Evolutionary conservation across 1,140 invertebrate genomes (phyloP).

Genomic region (Aphelinus atriplicis): DNA sequence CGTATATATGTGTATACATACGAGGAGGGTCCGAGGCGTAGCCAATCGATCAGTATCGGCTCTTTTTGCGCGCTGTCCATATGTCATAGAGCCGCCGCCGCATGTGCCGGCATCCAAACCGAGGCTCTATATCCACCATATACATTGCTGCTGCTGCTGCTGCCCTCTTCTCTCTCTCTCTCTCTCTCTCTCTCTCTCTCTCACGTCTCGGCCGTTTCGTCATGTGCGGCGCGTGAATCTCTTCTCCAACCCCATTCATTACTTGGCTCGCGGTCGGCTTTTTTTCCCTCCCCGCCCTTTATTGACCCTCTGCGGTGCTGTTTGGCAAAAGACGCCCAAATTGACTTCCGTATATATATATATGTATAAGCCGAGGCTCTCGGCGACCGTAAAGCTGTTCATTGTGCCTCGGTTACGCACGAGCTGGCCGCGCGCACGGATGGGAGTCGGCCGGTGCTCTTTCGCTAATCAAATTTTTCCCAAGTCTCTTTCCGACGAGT

Average conservation of each 20-base stretch:
- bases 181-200: slow-evolving; percentile 6
- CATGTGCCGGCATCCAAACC: slow-evolving; percentile 62
- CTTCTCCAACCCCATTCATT: slow-evolving; percentile 30
- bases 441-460: no score
- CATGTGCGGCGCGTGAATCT: slow-evolving; percentile 52
- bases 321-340: no score
- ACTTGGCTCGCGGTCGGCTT: slow-evolving; percentile 38
- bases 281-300: slow-evolving; percentile 7
- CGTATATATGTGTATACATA: slow-evolving; percentile 20
- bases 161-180: slow-evolving; percentile 22
- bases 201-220: slow-evolving; percentile 51
- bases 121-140: slow-evolving; percentile 45
- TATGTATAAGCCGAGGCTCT: background rate
- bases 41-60: slow-evolving; percentile 65
- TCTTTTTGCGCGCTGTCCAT: slow-evolving; percentile 64
- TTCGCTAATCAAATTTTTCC: no score
- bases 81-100: slow-evolving; percentile 56
- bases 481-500: no score
- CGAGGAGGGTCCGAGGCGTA: slow-evolving; percentile 54
- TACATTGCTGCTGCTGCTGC: slow-evolving; percentile 15
- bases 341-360: background rate
- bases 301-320: no score
- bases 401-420: no score
- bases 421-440: no score
- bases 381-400: no score